A percentile compares a stretch with the other conserved stretches of the same genome.
Evolutionary conservation across 1,140 invertebrate species (phyloP).

Genomic region (Drosophila equinoxialis): DNA sequence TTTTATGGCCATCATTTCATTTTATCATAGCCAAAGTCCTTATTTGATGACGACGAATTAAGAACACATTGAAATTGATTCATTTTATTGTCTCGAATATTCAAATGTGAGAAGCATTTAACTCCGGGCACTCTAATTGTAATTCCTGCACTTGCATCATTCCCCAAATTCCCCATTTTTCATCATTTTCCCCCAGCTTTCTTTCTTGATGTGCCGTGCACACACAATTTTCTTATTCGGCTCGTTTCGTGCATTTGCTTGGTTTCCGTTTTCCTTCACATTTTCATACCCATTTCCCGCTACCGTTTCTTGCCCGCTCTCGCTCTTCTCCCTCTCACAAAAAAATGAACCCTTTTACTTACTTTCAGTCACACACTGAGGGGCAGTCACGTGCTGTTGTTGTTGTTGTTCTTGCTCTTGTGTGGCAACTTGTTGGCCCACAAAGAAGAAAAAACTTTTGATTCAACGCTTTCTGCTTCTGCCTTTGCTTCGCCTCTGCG

Average conservation of each 20-base stretch:
- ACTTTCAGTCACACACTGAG: neutral
- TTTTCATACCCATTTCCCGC: neutral
- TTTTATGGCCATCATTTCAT: no score
- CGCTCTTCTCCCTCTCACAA: no score
- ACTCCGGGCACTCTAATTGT: neutral
- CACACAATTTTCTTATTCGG: slow-evolving; percentile 7
- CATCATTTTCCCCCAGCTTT: neutral
- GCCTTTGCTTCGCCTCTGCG: no score
- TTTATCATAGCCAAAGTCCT: neutral
- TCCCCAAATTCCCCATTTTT: neutral
- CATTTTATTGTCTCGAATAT: neutral
- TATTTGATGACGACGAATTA: no score
- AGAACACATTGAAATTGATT: neutral
- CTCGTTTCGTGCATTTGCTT: slow-evolving; percentile 11
- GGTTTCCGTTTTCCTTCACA: slow-evolving; percentile 15
- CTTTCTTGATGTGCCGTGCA: neutral
- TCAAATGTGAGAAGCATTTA: neutral
- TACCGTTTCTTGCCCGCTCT: no score
- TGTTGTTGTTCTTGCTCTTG: neutral
- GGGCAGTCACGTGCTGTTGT: slow-evolving; percentile 13
- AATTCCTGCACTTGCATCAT: neutral
- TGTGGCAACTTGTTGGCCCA: slow-evolving; percentile 23
- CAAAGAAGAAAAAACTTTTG: slow-evolving; percentile 11
- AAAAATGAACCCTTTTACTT: neutral
- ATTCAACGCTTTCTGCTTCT: neutral